Percentiles rank a stretch among this genome's conserved stretches.
phyloP scores from a whole-genome alignment of 2,797 vertebrate species.

The Anniella stebbinsi region DNA sequence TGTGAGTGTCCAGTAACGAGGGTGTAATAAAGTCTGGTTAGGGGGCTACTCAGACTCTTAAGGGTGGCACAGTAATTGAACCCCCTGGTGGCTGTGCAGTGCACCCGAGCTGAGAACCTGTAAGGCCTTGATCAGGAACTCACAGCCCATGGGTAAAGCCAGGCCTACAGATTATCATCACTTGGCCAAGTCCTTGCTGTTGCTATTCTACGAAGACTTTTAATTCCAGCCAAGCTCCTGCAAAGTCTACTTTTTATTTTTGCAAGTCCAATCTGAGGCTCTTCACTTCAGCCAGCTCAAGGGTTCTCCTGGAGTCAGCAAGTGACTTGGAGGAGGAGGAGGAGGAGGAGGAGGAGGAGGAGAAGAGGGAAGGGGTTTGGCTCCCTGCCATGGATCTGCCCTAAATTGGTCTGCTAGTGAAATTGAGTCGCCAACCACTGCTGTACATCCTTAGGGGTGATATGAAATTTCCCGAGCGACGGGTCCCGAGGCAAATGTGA shows the following conservation, averaged over 20 bases:
- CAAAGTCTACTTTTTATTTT: background rate
- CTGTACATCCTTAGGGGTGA: background rate
- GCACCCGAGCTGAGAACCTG: background rate
- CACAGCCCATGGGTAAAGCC: background rate
- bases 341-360: background rate
- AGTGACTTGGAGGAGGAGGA: background rate
- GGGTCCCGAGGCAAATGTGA: background rate
- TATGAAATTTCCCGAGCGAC: conserved; percentile 3
- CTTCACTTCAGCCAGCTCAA: background rate
- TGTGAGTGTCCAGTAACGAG: no score
- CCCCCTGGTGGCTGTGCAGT: background rate
- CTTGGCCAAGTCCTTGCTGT: background rate
- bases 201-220: background rate
- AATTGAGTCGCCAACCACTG: background rate
- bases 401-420: conserved; percentile 10
- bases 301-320: conserved; percentile 17
- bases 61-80: no score
- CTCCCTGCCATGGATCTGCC: conserved; percentile 7
- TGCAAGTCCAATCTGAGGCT: background rate
- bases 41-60: no score
- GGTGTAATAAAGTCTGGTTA: no score
- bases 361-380: conserved; percentile 11
- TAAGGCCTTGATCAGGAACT: background rate
- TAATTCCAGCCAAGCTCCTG: no score
- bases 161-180: background rate